Evolutionary conservation across 2,797 vertebrate genomes (phyloP).

Genomic region (Acanthiza pusilla): DNA sequence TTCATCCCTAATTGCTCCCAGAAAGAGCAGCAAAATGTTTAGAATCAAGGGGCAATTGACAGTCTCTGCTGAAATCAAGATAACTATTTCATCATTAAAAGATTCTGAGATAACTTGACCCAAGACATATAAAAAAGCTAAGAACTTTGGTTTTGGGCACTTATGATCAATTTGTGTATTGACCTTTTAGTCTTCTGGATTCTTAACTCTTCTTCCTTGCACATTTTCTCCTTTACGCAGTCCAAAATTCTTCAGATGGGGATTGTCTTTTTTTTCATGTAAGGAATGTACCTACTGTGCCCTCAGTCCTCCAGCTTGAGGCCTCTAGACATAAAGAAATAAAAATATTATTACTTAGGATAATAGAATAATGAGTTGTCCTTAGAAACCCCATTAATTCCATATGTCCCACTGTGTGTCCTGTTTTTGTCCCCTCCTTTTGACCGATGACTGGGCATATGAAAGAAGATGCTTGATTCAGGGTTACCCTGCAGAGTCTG

Average conservation of each 20-base stretch:
- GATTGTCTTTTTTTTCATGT: not conserved
- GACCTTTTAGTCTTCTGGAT: not conserved
- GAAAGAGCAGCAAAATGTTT: not conserved
- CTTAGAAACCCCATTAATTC: slow-evolving; percentile 10
- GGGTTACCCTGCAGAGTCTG: slow-evolving; percentile 19
- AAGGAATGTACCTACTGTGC: slow-evolving; percentile 14
- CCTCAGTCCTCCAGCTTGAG: not conserved
- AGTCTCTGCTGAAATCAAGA: not conserved
- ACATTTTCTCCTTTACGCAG: not conserved
- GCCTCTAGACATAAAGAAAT: not conserved
- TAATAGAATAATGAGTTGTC: slow-evolving; percentile 9
- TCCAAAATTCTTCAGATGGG: not conserved
- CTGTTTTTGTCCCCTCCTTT: slow-evolving; percentile 20
- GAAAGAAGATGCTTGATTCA: slow-evolving; percentile 30
- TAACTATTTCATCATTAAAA: not conserved
- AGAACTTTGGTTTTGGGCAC: not conserved
- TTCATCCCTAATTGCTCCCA: not conserved
- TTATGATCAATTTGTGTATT: not conserved
- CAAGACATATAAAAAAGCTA: not conserved
- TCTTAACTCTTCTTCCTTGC: not conserved
- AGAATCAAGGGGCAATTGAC: not conserved
- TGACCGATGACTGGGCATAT: not conserved
- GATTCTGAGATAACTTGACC: not conserved
- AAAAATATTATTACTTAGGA: slow-evolving; percentile 48
- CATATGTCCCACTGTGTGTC: slow-evolving; percentile 2